Evolutionary conservation across 1,140 invertebrate species (phyloP), one percentile per base, ranked within the genome.

Genomic region (Pseudomyrmex dendroicus): DNA sequence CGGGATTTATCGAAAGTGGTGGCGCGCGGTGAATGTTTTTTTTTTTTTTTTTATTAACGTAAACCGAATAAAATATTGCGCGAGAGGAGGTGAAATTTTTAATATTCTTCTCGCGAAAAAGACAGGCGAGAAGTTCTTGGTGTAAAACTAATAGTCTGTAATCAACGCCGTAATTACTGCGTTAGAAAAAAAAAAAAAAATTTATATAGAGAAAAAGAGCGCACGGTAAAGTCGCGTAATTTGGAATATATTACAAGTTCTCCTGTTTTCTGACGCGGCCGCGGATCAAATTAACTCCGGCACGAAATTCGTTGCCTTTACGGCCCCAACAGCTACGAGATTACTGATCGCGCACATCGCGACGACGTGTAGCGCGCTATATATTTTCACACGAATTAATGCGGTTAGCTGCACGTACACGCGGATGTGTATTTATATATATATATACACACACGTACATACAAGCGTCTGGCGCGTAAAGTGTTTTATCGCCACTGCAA

Each of bases 1-100:
- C 48, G 64, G 73, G 82, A 87, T 87, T 87, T 87, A 83, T 87
- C 62, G 73, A 15, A 64, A 52, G 70, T 12, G 13, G 17, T 15
- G 35, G 56, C 17, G 35, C 17, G 35, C 25, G 4, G 35, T 25
- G 25, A 2, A 25, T 25, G 25, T 35, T 35, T 35, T 35, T 35
- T 35, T 35, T 35, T 7, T 64, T 52, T 77, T 86, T 73, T 70
- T 48, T 15, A n/a, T 56, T 61, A 22, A 10, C 50, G 5, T 68
- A 57, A 5, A 25, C 52, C 59, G 76, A 70, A 70, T 70, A 52
- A 50, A 72, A 80, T 50, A 61, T 80, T 50, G 54, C 20, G 9
- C 12, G 50, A 13, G 10, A 15, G 35, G 20, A 1, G 52, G 25
- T 15, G 54, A 59, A 50, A 35, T 9, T 4, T 10, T 56, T 46